These are phyloP conservation scores for Drosophila rufa DNA, from an alignment of 1,140 invertebrate species.

Conservation along the genomic window DNA sequence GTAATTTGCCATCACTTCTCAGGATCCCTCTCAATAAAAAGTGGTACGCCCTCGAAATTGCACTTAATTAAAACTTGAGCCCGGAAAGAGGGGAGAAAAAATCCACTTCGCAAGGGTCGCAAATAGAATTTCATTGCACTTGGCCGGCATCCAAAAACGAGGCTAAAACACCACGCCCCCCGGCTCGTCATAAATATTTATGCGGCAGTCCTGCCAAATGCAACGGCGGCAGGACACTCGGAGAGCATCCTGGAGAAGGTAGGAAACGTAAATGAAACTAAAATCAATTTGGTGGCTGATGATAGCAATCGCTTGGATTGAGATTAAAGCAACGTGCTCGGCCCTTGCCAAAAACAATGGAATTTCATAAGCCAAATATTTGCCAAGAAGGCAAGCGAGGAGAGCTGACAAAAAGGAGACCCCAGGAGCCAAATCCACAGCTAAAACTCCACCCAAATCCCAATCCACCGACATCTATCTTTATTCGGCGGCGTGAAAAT, in stretches of 20 bases:
- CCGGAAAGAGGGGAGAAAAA: constrained; percentile 22
- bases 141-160: constrained; percentile 66
- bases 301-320: constrained; percentile 75
- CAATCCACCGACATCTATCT: constrained; percentile 38
- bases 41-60: constrained; percentile 68
- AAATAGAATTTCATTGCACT: constrained; percentile 81
- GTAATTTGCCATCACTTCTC: constrained; percentile 14
- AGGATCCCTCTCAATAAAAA: constrained; percentile 23
- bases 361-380: constrained; percentile 66
- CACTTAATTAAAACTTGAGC: constrained; percentile 76
- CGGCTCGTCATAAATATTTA: constrained; percentile 77
- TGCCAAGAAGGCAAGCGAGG: constrained; percentile 25
- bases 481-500: constrained; percentile 55
- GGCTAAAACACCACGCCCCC: constrained; percentile 36
- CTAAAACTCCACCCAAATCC: not conserved
- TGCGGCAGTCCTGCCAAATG: constrained; percentile 65
- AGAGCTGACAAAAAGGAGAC: not conserved
- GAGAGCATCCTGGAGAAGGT: constrained; percentile 21
- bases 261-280: constrained; percentile 79
- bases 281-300: constrained; percentile 77
- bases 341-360: constrained; percentile 45
- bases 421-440: not conserved
- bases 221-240: constrained; percentile 35
- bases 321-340: constrained; percentile 54
- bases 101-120: constrained; percentile 58